Base-by-base conservation (phyloP, 2,113 vertebrate species). In the Speoplatyrhinus poulsoni region DNA sequence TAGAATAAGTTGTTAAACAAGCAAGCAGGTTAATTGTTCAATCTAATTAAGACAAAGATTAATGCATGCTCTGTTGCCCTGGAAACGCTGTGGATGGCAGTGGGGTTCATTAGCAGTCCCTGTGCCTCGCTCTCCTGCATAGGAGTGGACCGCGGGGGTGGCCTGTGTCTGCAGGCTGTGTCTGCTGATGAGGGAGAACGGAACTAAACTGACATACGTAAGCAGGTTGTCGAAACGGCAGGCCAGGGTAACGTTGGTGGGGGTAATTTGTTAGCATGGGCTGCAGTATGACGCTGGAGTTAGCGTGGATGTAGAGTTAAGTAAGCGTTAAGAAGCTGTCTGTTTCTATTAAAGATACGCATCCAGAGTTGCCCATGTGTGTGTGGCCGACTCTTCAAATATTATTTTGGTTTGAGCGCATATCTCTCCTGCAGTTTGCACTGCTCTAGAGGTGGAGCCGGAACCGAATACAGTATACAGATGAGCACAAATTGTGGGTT, bases 1-100 rank as follows among this genome's bases (percentile, higher is more conserved):
- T 41, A 41, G 36, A 41, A 6, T 41, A 8, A 41, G 26, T 41
- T 41, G 36, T 41, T 41, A 4, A 41, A 3, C 12, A 85, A 76
- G 68, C 60, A 73, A 61, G 62, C 71, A 73, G 86, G 81, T 88
- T 88, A 87, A 87, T 83, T 87, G 79, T 77, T 77, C 50, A 8
- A 75, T 82, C 79, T 84, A 83, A 88, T 90, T 90, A 85, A 82
- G 83, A 82, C 78, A 82, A 73, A 85, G 82, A 87, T 82, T 87
- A 85, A 87, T 77, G 82, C 74, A 77, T 73, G 68, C 80, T 83
- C 73, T 65, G 75, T 67, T 83, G 69, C 69, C 72, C 67, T 76
- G 65, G 77, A 85, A 77, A 80, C 11, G 54, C 36, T 65, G 68
- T 10, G 16, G 72, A 83, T 71, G 83, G 80, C 72, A 69, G 63